These are phyloP conservation scores for Neoniphon sammara DNA, from an alignment of 2,797 vertebrate species.

Conservation along the genomic window DNA sequence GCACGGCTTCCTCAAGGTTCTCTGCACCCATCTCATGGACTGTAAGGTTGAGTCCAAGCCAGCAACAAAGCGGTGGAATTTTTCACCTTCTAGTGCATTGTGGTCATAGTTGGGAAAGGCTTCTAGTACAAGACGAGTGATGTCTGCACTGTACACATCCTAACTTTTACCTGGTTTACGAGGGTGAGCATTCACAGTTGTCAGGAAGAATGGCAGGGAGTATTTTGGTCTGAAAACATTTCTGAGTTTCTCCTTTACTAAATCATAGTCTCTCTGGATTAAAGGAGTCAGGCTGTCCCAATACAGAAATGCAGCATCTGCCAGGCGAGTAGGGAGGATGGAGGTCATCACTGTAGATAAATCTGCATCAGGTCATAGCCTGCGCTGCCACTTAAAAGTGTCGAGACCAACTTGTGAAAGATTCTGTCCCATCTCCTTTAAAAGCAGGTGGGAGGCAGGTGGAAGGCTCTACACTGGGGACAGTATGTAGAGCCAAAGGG, in stretches of 20 bases:
- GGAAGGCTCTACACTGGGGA: background rate
- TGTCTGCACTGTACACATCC: constrained; percentile 42
- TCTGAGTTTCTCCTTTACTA: constrained; percentile 8
- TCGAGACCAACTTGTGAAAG: constrained; percentile 9
- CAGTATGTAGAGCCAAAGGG: background rate
- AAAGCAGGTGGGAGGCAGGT: background rate
- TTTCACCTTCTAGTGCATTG: constrained; percentile 14
- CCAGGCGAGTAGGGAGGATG: background rate
- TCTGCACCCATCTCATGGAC: constrained; percentile 4
- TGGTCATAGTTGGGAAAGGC: constrained; percentile 24
- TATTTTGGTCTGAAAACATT: constrained; percentile 28
- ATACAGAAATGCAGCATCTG: constrained; percentile 23
- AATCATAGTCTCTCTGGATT: constrained; percentile 12
- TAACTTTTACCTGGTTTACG: constrained; percentile 25
- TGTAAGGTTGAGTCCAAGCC: background rate
- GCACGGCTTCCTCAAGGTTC: background rate
- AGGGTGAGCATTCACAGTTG: constrained; percentile 29
- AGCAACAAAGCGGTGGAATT: background rate
- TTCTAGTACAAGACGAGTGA: constrained; percentile 31
- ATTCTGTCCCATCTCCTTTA: constrained; percentile 16
- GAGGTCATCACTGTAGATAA: constrained; percentile 8
- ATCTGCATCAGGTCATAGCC: constrained; percentile 14
- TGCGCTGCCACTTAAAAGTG: constrained; percentile 17
- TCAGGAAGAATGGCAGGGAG: constrained; percentile 7
- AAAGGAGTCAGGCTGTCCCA: constrained; percentile 7